phyloP scores from a whole-genome alignment of 2,113 vertebrate genomes.

The Petrocephalus zakoni region DNA sequence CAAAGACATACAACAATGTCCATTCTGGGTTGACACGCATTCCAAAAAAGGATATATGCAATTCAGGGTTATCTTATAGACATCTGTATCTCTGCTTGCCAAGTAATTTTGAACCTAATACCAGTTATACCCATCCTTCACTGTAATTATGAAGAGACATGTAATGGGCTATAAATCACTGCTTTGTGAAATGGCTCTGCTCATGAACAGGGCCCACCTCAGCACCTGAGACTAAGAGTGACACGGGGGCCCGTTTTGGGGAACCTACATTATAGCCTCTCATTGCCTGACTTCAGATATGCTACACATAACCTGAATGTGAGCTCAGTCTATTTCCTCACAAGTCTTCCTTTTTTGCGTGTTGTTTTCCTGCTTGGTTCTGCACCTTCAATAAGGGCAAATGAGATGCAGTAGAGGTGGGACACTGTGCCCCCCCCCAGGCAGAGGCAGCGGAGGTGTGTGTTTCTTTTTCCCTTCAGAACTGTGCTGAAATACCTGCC shows the following conservation, averaged over 20 bases:
- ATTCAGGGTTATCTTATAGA: neutral
- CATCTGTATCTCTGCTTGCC: neutral
- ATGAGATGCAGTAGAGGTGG: neutral
- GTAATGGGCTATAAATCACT: neutral
- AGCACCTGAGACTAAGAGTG: neutral
- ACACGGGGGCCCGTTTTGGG: neutral
- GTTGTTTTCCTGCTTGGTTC: neutral
- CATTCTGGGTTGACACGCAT: neutral
- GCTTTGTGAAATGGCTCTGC: neutral
- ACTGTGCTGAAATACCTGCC: slow-evolving; percentile 23
- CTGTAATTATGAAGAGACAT: neutral
- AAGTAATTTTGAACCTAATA: neutral
- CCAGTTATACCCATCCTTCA: neutral
- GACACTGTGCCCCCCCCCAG: slow-evolving; percentile 26
- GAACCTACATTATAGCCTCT: neutral
- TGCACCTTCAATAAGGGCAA: neutral
- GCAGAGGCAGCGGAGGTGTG: slow-evolving; percentile 1
- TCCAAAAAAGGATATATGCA: neutral
- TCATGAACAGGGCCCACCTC: neutral
- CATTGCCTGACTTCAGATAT: neutral
- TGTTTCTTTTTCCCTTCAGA: neutral
- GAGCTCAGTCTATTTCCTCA: neutral
- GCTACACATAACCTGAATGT: neutral
- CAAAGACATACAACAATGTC: neutral
- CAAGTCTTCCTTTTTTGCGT: neutral